Percentiles rank a stretch among this genome's conserved stretches.
Conservation (phyloP, 2,113 vertebrate genomes). For the Oriolus oriolus region DNA sequence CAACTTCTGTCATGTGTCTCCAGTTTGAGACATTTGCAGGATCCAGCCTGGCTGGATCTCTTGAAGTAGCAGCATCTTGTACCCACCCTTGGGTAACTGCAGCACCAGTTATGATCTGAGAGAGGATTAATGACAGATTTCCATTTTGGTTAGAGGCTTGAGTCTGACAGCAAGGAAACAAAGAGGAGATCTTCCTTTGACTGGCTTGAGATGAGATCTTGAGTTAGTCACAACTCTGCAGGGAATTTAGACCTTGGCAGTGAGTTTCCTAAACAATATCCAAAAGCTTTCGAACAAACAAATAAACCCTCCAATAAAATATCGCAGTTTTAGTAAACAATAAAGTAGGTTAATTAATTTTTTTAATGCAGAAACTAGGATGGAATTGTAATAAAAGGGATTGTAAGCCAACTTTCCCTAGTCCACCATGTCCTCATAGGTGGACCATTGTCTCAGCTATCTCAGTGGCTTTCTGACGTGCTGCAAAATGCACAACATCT, state of each 20-base stretch:
- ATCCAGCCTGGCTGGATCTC: background rate
- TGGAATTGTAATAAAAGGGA: background rate
- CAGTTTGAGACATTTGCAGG: background rate
- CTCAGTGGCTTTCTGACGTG: background rate
- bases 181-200: background rate
- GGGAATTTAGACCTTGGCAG: background rate
- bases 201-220: background rate
- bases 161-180: background rate
- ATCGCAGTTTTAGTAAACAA: background rate
- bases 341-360: background rate
- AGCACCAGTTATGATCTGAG: background rate
- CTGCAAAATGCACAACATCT: background rate
- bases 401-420: background rate
- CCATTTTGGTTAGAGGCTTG: background rate
- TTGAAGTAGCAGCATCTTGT: background rate
- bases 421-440: rapidly evolving
- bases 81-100: too few relatives aligned
- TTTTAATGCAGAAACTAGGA: background rate
- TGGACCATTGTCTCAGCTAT: background rate
- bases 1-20: background rate
- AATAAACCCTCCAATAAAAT: background rate
- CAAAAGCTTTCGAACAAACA: background rate
- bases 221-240: background rate
- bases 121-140: background rate
- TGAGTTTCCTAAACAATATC: background rate